A percentile compares a stretch with the other conserved stretches of the same genome.
phyloP scores from a whole-genome alignment of 2,113 vertebrate species.

The Gambusia affinis region DNA sequence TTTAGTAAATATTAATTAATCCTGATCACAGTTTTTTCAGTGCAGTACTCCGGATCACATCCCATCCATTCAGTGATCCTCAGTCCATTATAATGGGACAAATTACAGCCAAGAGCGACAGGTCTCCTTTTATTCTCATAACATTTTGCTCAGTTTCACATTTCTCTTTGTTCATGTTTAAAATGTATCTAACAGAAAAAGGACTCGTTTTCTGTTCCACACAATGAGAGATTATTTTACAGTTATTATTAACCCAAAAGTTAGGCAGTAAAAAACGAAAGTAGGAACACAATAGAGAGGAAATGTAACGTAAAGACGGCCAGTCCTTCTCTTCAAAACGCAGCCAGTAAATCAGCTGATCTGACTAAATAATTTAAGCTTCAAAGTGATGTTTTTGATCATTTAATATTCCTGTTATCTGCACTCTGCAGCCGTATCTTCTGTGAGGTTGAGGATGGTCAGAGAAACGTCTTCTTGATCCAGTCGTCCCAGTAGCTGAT shows the following conservation, averaged over 20 bases:
- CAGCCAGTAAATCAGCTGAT: not conserved
- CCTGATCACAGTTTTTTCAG: too few species aligned
- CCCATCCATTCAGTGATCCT: slow-evolving; percentile 19
- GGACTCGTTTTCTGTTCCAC: not conserved
- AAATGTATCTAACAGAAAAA: slow-evolving; percentile 36
- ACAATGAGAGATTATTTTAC: slow-evolving; percentile 2
- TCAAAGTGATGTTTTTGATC: too few species aligned
- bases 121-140: slow-evolving; percentile 40
- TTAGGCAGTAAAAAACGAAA: slow-evolving; percentile 12
- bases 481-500: too few species aligned
- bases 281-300: slow-evolving; percentile 5
- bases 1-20: too few species aligned
- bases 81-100: slow-evolving; percentile 31
- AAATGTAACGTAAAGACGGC: slow-evolving; percentile 42
- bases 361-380: slow-evolving; percentile 7
- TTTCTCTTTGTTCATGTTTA: slow-evolving; percentile 44
- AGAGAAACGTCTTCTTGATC: too few species aligned
- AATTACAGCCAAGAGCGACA: slow-evolving; percentile 37
- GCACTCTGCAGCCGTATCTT: too few species aligned
- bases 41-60: slow-evolving; percentile 7
- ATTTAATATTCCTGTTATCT: too few species aligned
- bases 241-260: slow-evolving; percentile 32
- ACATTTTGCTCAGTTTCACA: slow-evolving; percentile 45
- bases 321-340: not conserved
- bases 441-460: too few species aligned